Base-by-base conservation (phyloP, 1,140 invertebrate genomes). In the Musca domestica region DNA sequence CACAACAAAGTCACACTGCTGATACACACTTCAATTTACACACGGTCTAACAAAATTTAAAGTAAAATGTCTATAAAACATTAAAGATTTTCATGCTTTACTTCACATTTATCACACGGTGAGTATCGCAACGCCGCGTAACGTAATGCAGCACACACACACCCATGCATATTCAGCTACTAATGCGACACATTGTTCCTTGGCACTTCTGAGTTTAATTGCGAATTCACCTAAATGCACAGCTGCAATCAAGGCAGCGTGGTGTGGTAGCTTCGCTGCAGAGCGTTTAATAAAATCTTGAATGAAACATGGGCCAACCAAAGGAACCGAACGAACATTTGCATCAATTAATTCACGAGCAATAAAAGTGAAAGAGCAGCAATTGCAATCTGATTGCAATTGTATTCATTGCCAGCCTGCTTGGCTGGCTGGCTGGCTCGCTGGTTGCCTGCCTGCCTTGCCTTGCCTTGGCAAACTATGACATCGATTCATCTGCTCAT, bases 271-370 rank as follows among this genome's bases (percentile, higher is more conserved):
- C 2, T 27, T 1, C n/a, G 20, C 56, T 20, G 19, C 30, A 19
- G 25, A 14, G 27, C 54, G 14, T 58, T 17, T 25, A 58, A 27
- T 14, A 2, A 27, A 30, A 58, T 27, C 25, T 41, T 41, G 34
- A 41, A 41, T 41, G 34, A 41, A 41, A 41, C 34, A 41, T 41
- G 12, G 34, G 10, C 34, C 34, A 27, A 58, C 14, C 22, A 56
- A 17, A 51, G 20, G 17, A 51, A 51, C 6, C 48, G 48, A 19
- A 51, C 17, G 48, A 58, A 58, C 54, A 61, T 30, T 41, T 23
- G 56, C 56, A 61, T 61, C 56, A 61, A 61, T 61, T 61, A 61
- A 61, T 61, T 30, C 27, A 61, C 56, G 34, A 61, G 27, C 56
- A 61, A 30, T 61, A 34, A 61, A 61, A 41, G 34, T 10, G 34